Evolutionary conservation across 1,140 invertebrate genomes (phyloP).

Genomic region (Apolygus lucorum): DNA sequence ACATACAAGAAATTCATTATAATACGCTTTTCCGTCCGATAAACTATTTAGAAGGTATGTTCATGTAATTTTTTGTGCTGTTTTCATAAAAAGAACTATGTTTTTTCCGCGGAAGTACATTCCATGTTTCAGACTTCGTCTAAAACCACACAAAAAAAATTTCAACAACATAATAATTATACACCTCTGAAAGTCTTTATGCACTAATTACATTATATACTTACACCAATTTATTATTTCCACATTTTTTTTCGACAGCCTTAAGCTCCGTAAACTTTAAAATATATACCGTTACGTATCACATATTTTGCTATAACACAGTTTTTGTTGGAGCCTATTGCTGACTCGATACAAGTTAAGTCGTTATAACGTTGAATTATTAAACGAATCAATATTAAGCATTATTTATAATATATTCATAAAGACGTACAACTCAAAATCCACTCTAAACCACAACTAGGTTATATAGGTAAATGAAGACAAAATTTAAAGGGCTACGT

Average conservation of each 20-base stretch:
- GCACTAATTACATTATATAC: not conserved
- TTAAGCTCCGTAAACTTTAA: not conserved
- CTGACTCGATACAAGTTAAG: too few species aligned
- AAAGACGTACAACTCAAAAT: not conserved
- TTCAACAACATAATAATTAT: not conserved
- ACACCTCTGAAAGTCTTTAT: not conserved
- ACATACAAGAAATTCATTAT: slow-evolving; percentile 24
- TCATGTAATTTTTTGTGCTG: not conserved
- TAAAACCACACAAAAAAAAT: not conserved
- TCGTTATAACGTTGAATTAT: not conserved
- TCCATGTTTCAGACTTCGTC: not conserved
- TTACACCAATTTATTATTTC: not conserved
- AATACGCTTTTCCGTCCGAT: slow-evolving; percentile 17
- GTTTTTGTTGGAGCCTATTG: too few species aligned
- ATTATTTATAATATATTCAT: not conserved
- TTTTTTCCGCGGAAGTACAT: not conserved
- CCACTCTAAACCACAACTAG: not conserved
- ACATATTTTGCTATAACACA: not conserved
- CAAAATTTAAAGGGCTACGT: too few species aligned
- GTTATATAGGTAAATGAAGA: too few species aligned
- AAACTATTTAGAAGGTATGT: not conserved
- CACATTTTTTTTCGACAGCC: not conserved
- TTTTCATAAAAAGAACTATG: not conserved
- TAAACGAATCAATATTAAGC: not conserved
- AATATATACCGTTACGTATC: not conserved